Conservation (phyloP, 2,797 vertebrate species). For the Pelodytes ibericus region DNA sequence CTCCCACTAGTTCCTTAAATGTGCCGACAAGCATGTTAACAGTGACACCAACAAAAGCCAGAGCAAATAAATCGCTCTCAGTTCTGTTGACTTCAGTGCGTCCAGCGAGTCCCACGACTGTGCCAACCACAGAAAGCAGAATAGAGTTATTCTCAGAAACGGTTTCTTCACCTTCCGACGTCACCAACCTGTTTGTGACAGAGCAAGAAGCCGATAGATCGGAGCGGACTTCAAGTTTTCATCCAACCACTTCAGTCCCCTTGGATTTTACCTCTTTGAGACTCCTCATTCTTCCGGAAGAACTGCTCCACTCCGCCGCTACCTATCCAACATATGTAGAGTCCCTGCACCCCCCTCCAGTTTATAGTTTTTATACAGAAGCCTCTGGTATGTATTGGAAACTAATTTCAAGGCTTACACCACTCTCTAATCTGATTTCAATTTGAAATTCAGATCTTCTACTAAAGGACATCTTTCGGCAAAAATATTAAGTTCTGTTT, state of each 20-base stretch:
- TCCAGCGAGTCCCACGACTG: not conserved
- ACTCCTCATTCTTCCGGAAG: slow-evolving; percentile 45
- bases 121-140: not conserved
- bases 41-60: not conserved
- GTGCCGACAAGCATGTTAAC: not conserved
- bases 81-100: not conserved
- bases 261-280: slow-evolving; percentile 32
- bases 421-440: too few species aligned
- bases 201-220: not conserved
- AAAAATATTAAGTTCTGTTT: too few species aligned
- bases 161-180: not conserved
- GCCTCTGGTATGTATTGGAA: slow-evolving; percentile 15
- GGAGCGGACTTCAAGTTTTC: not conserved
- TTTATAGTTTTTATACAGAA: slow-evolving; percentile 52
- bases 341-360: slow-evolving; percentile 58
- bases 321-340: slow-evolving; percentile 53
- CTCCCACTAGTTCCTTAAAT: not conserved
- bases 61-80: not conserved
- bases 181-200: not conserved
- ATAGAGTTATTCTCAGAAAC: not conserved
- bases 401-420: not conserved
- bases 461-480: too few species aligned
- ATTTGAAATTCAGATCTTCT: too few species aligned
- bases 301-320: slow-evolving; percentile 41
- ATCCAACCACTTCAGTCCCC: slow-evolving; percentile 3